These are phyloP conservation scores for Maniola jurtina DNA, from an alignment of 1,140 invertebrate genomes.

Conservation along the genomic window DNA sequence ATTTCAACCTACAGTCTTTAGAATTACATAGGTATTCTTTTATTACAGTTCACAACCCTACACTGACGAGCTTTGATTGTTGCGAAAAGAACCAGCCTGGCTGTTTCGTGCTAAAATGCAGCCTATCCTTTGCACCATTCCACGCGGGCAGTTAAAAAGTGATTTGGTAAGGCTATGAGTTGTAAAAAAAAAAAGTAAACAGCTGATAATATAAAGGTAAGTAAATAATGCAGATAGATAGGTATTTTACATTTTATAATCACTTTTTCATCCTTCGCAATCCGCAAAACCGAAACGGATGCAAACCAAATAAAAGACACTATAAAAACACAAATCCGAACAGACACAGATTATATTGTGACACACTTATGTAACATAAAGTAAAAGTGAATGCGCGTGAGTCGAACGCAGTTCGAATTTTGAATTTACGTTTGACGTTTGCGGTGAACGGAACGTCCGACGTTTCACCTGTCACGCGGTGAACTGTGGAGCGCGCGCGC, in stretches of 20 bases:
- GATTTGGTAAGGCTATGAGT: too few relatives aligned
- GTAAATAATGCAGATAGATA: neutral
- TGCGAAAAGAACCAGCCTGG: too few relatives aligned
- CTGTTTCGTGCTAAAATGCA: too few relatives aligned
- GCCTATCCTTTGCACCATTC: too few relatives aligned
- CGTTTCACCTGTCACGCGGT: slow-evolving; percentile 53
- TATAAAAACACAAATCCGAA: slow-evolving; percentile 15
- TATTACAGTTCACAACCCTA: too few relatives aligned
- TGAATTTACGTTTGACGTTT: slow-evolving; percentile 33
- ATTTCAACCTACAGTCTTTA: too few relatives aligned
- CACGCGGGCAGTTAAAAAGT: too few relatives aligned
- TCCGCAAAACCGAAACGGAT: neutral
- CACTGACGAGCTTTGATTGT: too few relatives aligned
- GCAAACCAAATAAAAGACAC: slow-evolving; percentile 15
- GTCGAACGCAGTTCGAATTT: slow-evolving; percentile 45
- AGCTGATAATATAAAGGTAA: neutral
- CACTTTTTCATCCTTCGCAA: slow-evolving; percentile 9
- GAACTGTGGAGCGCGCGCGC: slow-evolving; percentile 45
- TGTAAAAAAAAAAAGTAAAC: too few relatives aligned
- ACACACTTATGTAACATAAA: slow-evolving; percentile 51
- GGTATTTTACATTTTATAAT: slow-evolving; percentile 12
- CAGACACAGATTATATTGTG: slow-evolving; percentile 36
- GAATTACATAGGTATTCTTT: too few relatives aligned
- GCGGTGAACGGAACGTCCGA: slow-evolving; percentile 46
- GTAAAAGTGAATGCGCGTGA: slow-evolving; percentile 55